Evolutionary conservation across 2,113 vertebrate genomes (phyloP).

Genomic region (Protobothrops flavoviridis): DNA sequence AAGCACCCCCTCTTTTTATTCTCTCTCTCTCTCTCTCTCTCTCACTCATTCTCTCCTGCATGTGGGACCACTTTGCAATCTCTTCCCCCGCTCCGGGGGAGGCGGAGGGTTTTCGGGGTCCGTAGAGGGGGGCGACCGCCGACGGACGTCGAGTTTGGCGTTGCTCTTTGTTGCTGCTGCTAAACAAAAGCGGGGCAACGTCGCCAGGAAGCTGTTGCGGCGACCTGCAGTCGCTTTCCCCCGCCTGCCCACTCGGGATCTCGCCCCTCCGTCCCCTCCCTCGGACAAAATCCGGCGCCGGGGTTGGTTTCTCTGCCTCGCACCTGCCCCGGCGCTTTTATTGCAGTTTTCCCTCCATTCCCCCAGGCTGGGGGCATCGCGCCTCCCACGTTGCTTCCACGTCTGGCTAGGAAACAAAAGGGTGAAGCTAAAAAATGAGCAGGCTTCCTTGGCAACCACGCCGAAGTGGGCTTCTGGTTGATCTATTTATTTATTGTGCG

Average conservation of each 20-base stretch:
- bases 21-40: neutral
- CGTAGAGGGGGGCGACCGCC: constrained; percentile 48
- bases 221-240: constrained; percentile 18
- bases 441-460: constrained; percentile 32
- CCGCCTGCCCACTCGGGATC: neutral
- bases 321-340: constrained; percentile 54
- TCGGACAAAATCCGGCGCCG: constrained; percentile 18
- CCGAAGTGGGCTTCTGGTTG: neutral
- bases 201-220: constrained; percentile 35
- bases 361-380: neutral
- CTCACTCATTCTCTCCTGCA: neutral
- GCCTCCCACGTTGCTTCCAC: constrained; percentile 20
- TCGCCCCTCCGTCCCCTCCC: neutral
- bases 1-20: constrained; percentile 8
- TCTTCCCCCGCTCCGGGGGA: neutral
- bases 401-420: neutral
- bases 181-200: constrained; percentile 60
- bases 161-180: constrained; percentile 50
- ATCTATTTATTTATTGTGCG: neutral
- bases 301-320: constrained; percentile 45
- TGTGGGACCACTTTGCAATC: neutral
- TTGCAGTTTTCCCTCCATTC: constrained; percentile 41
- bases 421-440: neutral
- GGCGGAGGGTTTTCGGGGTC: constrained; percentile 16
- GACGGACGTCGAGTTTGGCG: constrained; percentile 53